Conservation (phyloP, 2,797 vertebrate genomes). For the Notamacropus eugenii region DNA sequence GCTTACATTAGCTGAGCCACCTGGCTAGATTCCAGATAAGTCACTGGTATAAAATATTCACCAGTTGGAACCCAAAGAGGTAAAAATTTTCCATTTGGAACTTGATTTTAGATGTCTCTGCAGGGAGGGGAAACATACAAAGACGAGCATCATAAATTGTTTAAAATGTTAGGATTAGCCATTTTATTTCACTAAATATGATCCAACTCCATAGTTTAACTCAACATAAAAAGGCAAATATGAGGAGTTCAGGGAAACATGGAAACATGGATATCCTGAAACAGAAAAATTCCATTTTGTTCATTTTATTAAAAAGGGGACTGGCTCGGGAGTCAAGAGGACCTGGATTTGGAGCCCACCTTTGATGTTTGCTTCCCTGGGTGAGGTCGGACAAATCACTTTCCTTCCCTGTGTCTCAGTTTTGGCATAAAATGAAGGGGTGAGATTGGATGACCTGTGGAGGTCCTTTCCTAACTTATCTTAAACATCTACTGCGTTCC, state of each 20-base stretch:
- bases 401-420: neutral
- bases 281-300: neutral
- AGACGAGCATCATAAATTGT: neutral
- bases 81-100: slow-evolving; percentile 19
- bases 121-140: neutral
- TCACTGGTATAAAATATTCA: neutral
- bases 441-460: neutral
- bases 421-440: no score
- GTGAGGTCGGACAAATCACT: neutral
- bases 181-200: neutral
- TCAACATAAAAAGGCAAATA: neutral
- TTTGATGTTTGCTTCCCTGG: neutral
- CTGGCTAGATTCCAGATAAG: neutral
- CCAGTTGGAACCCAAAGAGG: neutral
- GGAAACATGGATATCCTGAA: neutral
- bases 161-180: neutral
- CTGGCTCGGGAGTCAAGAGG: neutral
- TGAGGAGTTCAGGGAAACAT: neutral
- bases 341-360: neutral
- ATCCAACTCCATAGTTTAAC: neutral
- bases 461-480: neutral
- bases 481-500: neutral
- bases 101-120: neutral
- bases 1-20: neutral
- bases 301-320: neutral